These are phyloP conservation scores for Aldabrachelys gigantea DNA, from an alignment of 2,113 vertebrate species.

Conservation along the genomic window DNA sequence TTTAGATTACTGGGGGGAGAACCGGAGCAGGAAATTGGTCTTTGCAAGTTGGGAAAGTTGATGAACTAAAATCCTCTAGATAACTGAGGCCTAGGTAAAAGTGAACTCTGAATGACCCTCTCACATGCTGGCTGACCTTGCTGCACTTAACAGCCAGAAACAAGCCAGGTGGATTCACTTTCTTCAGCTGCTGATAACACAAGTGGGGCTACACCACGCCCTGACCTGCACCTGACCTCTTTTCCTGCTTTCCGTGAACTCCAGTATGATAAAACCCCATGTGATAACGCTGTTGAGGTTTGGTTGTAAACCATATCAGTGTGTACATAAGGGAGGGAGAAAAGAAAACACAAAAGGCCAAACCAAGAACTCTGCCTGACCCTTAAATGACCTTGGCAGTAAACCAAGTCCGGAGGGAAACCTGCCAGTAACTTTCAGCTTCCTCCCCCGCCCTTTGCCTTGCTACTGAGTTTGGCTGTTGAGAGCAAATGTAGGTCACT, in stretches of 20 bases:
- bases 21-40: constrained; percentile 59
- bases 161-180: constrained; percentile 80
- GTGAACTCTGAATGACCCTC: constrained; percentile 75
- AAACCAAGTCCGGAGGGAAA: constrained; percentile 1
- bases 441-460: constrained; percentile 49
- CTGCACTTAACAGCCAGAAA: constrained; percentile 77
- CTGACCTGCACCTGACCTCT: constrained; percentile 70
- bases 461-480: constrained; percentile 38
- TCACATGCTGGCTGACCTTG: constrained; percentile 80
- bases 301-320: constrained; percentile 36
- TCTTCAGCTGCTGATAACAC: constrained; percentile 74
- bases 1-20: constrained; percentile 24
- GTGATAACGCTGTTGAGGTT: constrained; percentile 1
- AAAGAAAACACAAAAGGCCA: background rate
- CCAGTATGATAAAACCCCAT: constrained; percentile 36
- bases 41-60: constrained; percentile 60
- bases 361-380: constrained; percentile 44
- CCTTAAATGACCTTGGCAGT: constrained; percentile 60
- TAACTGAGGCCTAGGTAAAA: constrained; percentile 15
- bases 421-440: constrained; percentile 54
- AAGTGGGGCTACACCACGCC: constrained; percentile 52
- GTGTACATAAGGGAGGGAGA: background rate
- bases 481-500: constrained; percentile 39
- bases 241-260: constrained; percentile 54
- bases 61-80: constrained; percentile 50